phyloP scores from a whole-genome alignment of 2,113 vertebrate species.

The Eidolon helvum region DNA sequence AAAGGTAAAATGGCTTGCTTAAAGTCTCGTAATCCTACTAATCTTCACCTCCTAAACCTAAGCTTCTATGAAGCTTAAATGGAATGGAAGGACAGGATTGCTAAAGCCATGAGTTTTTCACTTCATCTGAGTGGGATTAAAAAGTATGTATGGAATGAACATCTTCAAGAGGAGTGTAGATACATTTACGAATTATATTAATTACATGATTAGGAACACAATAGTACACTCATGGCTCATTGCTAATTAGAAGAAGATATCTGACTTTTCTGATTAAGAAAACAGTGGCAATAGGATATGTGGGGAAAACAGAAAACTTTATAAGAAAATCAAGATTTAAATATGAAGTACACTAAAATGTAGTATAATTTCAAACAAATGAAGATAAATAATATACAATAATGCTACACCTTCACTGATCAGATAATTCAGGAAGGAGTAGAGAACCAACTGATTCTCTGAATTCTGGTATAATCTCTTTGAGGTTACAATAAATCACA shows the following conservation, averaged over 20 bases:
- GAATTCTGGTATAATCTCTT: background rate
- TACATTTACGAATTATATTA: constrained; percentile 23
- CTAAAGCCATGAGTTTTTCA: background rate
- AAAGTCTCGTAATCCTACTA: background rate
- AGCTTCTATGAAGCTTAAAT: background rate
- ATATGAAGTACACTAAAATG: constrained; percentile 8
- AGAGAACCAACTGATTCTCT: background rate
- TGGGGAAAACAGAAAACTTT: background rate
- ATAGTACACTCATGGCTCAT: background rate
- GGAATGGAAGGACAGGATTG: background rate
- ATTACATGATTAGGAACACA: constrained; percentile 16
- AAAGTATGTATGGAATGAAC: background rate
- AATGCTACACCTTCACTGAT: background rate
- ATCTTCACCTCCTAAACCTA: background rate
- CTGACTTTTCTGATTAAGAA: constrained; percentile 33
- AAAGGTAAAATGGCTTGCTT: background rate
- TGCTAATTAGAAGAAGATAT: constrained; percentile 22
- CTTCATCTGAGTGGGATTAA: background rate
- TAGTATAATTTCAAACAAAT: background rate
- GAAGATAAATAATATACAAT: background rate
- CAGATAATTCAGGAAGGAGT: background rate
- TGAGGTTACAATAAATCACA: background rate
- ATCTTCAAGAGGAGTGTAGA: background rate
- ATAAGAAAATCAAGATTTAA: background rate
- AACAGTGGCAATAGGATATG: background rate